These are phyloP conservation scores for Saccostrea cuccullata DNA, from an alignment of 1,140 invertebrate species.

Conservation along the genomic window DNA sequence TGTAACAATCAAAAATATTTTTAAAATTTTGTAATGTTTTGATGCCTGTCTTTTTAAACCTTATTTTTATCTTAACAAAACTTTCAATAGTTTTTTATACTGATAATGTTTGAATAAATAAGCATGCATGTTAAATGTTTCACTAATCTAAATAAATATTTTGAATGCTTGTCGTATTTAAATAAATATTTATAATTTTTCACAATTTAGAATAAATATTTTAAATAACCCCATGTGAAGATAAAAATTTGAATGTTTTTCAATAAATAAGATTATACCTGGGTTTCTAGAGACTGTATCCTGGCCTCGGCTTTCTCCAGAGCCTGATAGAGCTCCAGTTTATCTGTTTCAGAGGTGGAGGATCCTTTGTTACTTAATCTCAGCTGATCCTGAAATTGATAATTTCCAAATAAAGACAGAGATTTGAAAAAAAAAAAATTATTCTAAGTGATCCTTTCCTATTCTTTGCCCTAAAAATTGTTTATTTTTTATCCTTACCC, in stretches of 20 bases:
- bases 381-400: slow-evolving; percentile 65
- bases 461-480: too few species aligned
- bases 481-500: slow-evolving; percentile 53
- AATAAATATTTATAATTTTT: too few species aligned
- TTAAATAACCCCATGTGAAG: not conserved
- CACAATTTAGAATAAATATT: not conserved
- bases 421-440: not conserved
- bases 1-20: slow-evolving; percentile 53
- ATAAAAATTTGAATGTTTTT: not conserved
- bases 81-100: too few species aligned
- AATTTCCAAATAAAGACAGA: not conserved
- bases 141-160: too few species aligned
- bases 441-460: too few species aligned
- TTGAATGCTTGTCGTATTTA: too few species aligned
- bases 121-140: too few species aligned
- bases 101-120: too few species aligned
- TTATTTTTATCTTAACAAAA: too few species aligned
- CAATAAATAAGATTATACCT: slow-evolving; percentile 61
- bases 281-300: slow-evolving; percentile 75
- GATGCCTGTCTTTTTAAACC: not conserved
- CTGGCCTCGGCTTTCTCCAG: slow-evolving; percentile 75
- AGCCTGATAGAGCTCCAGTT: slow-evolving; percentile 75
- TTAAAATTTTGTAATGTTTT: not conserved
- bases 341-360: slow-evolving; percentile 68
- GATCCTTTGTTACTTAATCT: slow-evolving; percentile 48